Conservation (phyloP, 2,888 invertebrate species). For the Seira ritae region DNA sequence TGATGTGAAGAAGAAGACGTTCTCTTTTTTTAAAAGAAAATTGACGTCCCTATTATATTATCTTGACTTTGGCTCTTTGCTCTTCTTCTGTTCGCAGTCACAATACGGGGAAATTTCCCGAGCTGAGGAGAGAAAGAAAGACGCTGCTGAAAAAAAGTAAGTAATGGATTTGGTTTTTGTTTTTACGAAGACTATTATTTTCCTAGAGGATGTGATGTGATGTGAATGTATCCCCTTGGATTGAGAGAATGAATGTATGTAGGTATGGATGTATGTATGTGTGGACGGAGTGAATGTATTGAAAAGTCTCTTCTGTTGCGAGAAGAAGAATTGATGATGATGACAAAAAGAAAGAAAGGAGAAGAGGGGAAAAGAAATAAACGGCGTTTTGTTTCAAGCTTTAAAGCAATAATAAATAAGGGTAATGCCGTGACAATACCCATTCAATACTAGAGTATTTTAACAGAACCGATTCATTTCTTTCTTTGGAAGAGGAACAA, state of each 20-base stretch:
- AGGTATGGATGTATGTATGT: too few relatives aligned
- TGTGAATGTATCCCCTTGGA: too few relatives aligned
- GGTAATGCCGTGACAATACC: constrained; percentile 62
- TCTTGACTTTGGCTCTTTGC: neutral
- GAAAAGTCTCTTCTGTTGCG: neutral
- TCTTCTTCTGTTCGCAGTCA: too few relatives aligned
- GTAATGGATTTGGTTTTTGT: constrained; percentile 13
- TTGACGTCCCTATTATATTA: neutral
- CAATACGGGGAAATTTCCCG: neutral
- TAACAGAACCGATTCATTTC: neutral
- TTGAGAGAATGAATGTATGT: too few relatives aligned
- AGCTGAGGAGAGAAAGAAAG: neutral
- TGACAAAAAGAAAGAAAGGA: constrained; percentile 27
- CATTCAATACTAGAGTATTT: constrained; percentile 41
- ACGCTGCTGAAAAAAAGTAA: constrained; percentile 5
- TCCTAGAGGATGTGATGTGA: constrained; percentile 2
- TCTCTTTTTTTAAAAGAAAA: too few relatives aligned
- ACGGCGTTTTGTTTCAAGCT: constrained; percentile 63
- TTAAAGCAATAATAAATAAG: constrained; percentile 64
- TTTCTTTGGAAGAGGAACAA: neutral
- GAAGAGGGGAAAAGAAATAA: constrained; percentile 43
- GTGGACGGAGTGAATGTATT: too few relatives aligned
- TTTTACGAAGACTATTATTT: constrained; percentile 8
- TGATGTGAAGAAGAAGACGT: neutral
- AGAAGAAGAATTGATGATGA: constrained; percentile 29